These are phyloP conservation scores for Eulithis prunata DNA, from an alignment of 2,888 invertebrate species.

Conservation along the genomic window DNA sequence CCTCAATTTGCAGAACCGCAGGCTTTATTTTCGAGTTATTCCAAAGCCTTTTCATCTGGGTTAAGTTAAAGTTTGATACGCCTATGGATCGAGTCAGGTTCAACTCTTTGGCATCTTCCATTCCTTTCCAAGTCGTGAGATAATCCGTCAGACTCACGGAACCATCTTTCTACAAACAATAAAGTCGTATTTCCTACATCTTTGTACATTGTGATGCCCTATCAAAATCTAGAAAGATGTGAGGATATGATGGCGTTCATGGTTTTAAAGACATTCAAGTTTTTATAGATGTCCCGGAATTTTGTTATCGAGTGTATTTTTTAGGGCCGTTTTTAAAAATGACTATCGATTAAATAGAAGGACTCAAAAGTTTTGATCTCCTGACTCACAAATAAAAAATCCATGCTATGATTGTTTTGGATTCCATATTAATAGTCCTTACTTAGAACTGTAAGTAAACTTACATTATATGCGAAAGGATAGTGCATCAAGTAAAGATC, in stretches of 20 bases:
- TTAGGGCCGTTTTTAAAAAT: too few species aligned
- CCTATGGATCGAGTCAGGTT: constrained; percentile 92
- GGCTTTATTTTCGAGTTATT: constrained; percentile 87
- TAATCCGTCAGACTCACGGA: constrained; percentile 88
- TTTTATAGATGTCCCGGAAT: too few species aligned
- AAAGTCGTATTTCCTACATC: not conserved
- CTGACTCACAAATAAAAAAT: not conserved
- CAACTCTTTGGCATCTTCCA: constrained; percentile 89
- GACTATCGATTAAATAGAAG: too few species aligned
- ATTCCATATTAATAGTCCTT: too few species aligned
- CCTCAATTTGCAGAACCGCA: constrained; percentile 86
- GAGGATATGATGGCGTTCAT: too few species aligned
- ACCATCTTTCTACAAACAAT: constrained; percentile 60
- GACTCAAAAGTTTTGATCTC: not conserved
- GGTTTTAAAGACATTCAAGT: too few species aligned
- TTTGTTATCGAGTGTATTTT: too few species aligned
- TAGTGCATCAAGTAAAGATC: constrained; percentile 93
- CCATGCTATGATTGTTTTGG: too few species aligned
- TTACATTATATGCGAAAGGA: constrained; percentile 87
- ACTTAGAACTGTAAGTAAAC: constrained; percentile 9
- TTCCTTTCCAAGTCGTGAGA: constrained; percentile 90
- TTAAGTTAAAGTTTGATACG: constrained; percentile 93
- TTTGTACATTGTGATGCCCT: not conserved
- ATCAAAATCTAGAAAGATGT: too few species aligned
- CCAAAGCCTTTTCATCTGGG: constrained; percentile 90